These are phyloP conservation scores for Polypterus bichir DNA, from an alignment of 2,113 vertebrate genomes.

Conservation along the genomic window DNA sequence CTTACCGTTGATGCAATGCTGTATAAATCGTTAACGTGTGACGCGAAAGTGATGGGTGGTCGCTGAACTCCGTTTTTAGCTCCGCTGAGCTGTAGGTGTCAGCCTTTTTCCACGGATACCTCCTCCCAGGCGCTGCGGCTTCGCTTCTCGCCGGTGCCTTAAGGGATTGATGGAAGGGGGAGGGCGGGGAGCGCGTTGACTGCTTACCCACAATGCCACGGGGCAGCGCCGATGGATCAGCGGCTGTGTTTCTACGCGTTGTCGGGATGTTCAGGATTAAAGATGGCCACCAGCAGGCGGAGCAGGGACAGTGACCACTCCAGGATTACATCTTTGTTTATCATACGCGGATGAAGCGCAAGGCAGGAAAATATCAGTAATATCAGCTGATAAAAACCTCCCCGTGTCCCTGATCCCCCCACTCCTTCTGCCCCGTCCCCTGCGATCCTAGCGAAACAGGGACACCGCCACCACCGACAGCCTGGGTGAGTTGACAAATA, in stretches of 20 bases:
- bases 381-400: background rate
- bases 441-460: no score
- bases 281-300: slow-evolving; percentile 39
- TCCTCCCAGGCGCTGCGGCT: no score
- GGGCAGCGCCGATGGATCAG: slow-evolving; percentile 13
- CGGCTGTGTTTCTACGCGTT: slow-evolving; percentile 4
- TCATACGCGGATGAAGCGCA: slow-evolving; percentile 35
- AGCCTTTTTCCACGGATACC: no score
- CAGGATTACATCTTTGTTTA: slow-evolving; percentile 26
- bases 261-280: slow-evolving; percentile 33
- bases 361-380: slow-evolving; percentile 19
- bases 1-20: no score
- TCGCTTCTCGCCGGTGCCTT: no score
- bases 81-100: no score
- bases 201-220: slow-evolving; percentile 20
- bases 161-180: no score
- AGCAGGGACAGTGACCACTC: slow-evolving; percentile 23
- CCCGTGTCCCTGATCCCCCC: no score
- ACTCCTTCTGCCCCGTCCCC: no score
- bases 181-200: slow-evolving; percentile 1
- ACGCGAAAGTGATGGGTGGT: no score
- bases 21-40: no score
- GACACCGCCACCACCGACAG: slow-evolving; percentile 6
- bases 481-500: slow-evolving; percentile 11
- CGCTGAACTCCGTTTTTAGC: no score